A percentile compares a stretch with the other conserved stretches of the same genome.
Conservation (phyloP, 2,888 invertebrate species). For the Merodon equestris region DNA sequence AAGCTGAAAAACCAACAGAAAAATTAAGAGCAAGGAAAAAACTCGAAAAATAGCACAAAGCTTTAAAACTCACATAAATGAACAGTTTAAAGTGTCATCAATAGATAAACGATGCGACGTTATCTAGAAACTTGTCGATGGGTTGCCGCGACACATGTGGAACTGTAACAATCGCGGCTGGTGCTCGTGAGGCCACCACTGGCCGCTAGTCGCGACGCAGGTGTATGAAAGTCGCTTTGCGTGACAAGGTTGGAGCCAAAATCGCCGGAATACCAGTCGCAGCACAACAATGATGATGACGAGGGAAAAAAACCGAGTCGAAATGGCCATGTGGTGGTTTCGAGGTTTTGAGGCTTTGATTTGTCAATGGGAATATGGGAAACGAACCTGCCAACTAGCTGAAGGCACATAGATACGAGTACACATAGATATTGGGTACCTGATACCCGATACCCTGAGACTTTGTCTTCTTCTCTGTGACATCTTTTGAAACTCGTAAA, state of each 20-base stretch:
- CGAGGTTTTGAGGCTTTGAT: conserved; percentile 50
- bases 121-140: conserved; percentile 52
- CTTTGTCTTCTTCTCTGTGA: conserved; percentile 63
- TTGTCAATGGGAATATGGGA: conserved; percentile 62
- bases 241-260: conserved; percentile 48
- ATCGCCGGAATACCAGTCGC: no score
- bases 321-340: conserved; percentile 7
- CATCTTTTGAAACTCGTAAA: conserved; percentile 69
- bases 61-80: conserved; percentile 67
- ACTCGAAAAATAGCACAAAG: conserved; percentile 59
- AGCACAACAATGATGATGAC: no score
- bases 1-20: no score
- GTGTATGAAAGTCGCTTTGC: conserved; percentile 60
- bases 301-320: conserved; percentile 13
- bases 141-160: conserved; percentile 56
- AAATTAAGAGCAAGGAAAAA: neutral
- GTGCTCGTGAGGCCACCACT: conserved; percentile 7
- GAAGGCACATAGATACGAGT: conserved; percentile 22
- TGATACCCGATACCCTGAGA: conserved; percentile 34
- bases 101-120: conserved; percentile 68
- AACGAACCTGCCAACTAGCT: conserved; percentile 8
- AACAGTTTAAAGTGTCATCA: conserved; percentile 68
- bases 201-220: conserved; percentile 28
- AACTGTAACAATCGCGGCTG: conserved; percentile 41
- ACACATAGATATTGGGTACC: no score